Evolutionary conservation across 2,797 vertebrate genomes (phyloP).

Genomic region (Coreius guichenoti): DNA sequence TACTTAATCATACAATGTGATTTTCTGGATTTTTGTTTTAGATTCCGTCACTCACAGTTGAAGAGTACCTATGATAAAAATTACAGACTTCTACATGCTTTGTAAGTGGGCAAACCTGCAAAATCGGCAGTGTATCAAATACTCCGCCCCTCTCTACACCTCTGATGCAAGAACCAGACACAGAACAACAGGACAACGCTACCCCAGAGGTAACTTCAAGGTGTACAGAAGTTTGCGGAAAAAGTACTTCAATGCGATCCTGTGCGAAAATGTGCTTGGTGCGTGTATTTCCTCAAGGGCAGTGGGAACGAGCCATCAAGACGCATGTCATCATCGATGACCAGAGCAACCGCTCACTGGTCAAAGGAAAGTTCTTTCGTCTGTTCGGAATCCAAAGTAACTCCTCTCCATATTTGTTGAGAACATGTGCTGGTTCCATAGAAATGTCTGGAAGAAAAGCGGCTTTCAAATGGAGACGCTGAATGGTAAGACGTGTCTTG

Average conservation of each 20-base stretch:
- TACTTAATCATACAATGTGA: too few species aligned
- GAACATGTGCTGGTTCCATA: slow-evolving; percentile 24
- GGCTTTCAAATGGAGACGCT: slow-evolving; percentile 50
- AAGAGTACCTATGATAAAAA: too few species aligned
- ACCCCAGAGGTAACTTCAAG: background rate
- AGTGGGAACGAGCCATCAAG: slow-evolving; percentile 24
- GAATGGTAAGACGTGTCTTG: slow-evolving; percentile 17
- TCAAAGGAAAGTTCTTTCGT: background rate
- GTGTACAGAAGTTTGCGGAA: slow-evolving; percentile 34
- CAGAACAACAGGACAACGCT: background rate
- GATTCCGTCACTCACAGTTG: too few species aligned
- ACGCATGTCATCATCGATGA: slow-evolving; percentile 39
- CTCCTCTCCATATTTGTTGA: slow-evolving; percentile 41
- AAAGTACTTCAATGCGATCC: too few species aligned
- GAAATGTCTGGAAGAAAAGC: slow-evolving; percentile 58
- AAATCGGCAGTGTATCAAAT: too few species aligned
- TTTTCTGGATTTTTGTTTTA: too few species aligned
- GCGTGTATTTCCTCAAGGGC: background rate
- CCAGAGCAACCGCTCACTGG: slow-evolving; percentile 48
- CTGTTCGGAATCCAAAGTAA: background rate
- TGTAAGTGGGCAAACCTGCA: too few species aligned
- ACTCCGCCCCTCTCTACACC: background rate
- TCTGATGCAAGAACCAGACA: background rate
- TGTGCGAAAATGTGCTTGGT: too few species aligned
- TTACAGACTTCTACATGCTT: too few species aligned